phyloP scores from a whole-genome alignment of 1,140 invertebrate species.

The Orchestia grillus region DNA sequence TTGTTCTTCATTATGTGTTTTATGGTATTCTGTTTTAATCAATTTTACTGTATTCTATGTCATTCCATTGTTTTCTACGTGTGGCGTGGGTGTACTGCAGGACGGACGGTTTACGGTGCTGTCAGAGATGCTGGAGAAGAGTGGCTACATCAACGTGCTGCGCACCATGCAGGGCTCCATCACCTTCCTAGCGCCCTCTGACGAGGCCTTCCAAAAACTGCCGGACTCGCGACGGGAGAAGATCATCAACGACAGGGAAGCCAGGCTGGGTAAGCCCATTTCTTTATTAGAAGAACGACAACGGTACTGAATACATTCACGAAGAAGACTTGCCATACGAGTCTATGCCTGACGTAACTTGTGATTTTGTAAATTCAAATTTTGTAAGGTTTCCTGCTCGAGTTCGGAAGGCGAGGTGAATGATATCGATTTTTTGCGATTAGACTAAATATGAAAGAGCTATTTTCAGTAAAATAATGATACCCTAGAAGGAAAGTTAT shows the following conservation, averaged over 20 bases:
- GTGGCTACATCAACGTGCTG: conserved; percentile 70
- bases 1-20: background rate
- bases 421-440: too few species aligned
- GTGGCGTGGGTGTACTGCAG: conserved; percentile 68
- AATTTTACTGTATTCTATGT: too few species aligned
- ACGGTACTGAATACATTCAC: too few species aligned
- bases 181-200: conserved; percentile 78
- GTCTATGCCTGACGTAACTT: too few species aligned
- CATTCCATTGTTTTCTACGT: background rate
- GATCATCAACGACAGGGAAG: conserved; percentile 71
- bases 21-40: conserved; percentile 4
- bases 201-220: conserved; percentile 76
- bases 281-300: too few species aligned
- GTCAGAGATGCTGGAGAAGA: conserved; percentile 75
- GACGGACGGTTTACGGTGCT: conserved; percentile 75
- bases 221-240: conserved; percentile 70
- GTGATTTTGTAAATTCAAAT: too few species aligned
- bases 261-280: conserved; percentile 70
- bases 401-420: too few species aligned
- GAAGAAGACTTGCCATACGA: too few species aligned
- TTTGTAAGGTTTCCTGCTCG: too few species aligned
- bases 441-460: too few species aligned
- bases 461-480: too few species aligned
- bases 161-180: conserved; percentile 71
- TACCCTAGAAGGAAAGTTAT: too few species aligned